Conservation (phyloP, 2,888 invertebrate genomes). For the Aporophyla nigra region DNA sequence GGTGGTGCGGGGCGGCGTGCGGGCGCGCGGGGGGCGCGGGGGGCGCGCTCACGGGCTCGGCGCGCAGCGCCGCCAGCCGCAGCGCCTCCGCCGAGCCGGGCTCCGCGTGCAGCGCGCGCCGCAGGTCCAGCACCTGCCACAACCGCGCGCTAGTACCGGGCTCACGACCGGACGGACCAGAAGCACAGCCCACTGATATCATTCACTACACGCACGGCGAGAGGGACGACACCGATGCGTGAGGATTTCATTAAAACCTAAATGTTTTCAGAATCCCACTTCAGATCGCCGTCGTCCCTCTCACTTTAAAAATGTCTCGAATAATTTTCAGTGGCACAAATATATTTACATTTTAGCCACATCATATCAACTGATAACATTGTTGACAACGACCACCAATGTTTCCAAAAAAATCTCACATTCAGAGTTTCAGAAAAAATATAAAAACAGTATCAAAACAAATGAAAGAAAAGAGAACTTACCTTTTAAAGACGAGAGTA, state of each 20-base stretch:
- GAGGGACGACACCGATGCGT: slow-evolving; percentile 38
- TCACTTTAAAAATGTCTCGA: slow-evolving; percentile 40
- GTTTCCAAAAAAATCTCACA: slow-evolving; percentile 49
- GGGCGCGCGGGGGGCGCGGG: slow-evolving; percentile 68
- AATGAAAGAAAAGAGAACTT: slow-evolving; percentile 79
- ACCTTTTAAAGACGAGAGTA: slow-evolving; percentile 78
- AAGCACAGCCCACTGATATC: slow-evolving; percentile 63
- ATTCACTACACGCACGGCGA: slow-evolving; percentile 43
- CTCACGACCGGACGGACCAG: slow-evolving; percentile 18
- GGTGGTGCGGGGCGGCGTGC: slow-evolving; percentile 85
- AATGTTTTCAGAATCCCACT: neutral
- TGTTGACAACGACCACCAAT: slow-evolving; percentile 29
- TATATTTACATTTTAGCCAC: slow-evolving; percentile 50
- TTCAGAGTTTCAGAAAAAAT: slow-evolving; percentile 50
- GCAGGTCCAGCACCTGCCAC: slow-evolving; percentile 94
- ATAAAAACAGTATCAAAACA: slow-evolving; percentile 61
- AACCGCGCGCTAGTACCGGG: slow-evolving; percentile 67
- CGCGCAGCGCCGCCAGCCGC: slow-evolving; percentile 90
- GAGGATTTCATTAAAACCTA: neutral
- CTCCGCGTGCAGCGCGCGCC: slow-evolving; percentile 95
- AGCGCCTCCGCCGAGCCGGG: slow-evolving; percentile 91
- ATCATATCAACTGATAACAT: slow-evolving; percentile 25
- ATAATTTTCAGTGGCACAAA: slow-evolving; percentile 40
- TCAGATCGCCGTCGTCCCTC: slow-evolving; percentile 48
- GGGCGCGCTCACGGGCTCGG: slow-evolving; percentile 88